Evolutionary conservation across 2,797 vertebrate species (phyloP).

Genomic region (Morus bassanus): DNA sequence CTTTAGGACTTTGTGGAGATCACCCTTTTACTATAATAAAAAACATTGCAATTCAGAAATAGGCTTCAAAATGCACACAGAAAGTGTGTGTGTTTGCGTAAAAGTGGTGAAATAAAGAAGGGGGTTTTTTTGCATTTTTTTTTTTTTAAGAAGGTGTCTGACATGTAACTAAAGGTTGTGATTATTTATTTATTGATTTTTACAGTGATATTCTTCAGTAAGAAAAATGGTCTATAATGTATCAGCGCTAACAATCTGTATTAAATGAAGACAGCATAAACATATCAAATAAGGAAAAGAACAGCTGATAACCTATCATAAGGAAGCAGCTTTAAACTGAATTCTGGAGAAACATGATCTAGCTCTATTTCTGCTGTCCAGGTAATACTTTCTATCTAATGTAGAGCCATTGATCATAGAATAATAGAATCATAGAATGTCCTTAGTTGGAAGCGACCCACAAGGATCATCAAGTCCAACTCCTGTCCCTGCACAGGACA

Average conservation of each 20-base stretch:
- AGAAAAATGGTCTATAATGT: not conserved
- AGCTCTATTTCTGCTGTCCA: not conserved
- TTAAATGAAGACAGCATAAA: not conserved
- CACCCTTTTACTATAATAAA: not conserved
- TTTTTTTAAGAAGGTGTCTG: not conserved
- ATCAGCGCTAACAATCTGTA: not conserved
- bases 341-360: not conserved
- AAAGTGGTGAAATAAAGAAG: not conserved
- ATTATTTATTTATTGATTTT: not conserved
- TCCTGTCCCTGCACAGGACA: no score
- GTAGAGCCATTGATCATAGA: not conserved
- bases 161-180: not conserved
- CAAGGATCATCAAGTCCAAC: no score
- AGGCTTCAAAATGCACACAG: not conserved
- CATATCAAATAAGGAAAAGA: not conserved
- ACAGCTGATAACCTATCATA: not conserved
- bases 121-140: accelerated
- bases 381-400: not conserved
- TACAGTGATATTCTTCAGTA: not conserved
- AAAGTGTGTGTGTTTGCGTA: not conserved
- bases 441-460: no score
- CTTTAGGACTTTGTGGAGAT: not conserved
- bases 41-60: not conserved
- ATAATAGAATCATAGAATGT: no score
- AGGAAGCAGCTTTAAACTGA: not conserved